Evolutionary conservation across 2,888 invertebrate genomes (phyloP).

Genomic region (Drosophila percnosoma): DNA sequence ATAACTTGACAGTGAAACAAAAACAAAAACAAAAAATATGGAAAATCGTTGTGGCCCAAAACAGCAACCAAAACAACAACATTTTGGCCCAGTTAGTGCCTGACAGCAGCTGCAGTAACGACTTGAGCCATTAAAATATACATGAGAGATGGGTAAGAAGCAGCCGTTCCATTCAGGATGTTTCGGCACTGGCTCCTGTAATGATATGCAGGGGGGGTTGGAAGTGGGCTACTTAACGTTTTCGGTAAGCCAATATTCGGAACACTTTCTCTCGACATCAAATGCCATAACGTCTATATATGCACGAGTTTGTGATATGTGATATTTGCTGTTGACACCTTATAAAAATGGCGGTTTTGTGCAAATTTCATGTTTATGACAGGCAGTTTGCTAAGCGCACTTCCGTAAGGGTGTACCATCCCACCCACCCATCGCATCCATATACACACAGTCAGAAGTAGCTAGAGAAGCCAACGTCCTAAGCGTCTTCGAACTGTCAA

Average conservation of each 20-base stretch:
- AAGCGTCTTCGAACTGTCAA: slow-evolving; percentile 39
- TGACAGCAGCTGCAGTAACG: slow-evolving; percentile 76
- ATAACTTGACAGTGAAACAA: slow-evolving; percentile 59
- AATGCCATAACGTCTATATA: slow-evolving; percentile 68
- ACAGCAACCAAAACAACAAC: slow-evolving; percentile 15
- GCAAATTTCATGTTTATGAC: slow-evolving; percentile 81
- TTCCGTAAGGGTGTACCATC: slow-evolving; percentile 24
- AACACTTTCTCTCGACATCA: slow-evolving; percentile 58
- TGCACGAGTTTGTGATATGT: slow-evolving; percentile 40
- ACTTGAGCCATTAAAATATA: slow-evolving; percentile 79
- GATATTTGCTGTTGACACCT: slow-evolving; percentile 75
- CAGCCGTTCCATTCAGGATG: slow-evolving; percentile 28
- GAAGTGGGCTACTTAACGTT: slow-evolving; percentile 53
- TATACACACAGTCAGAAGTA: slow-evolving; percentile 3
- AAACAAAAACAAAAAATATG: slow-evolving; percentile 17
- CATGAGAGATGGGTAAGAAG: slow-evolving; percentile 18
- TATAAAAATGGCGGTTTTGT: slow-evolving; percentile 80
- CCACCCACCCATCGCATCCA: neutral
- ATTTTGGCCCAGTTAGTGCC: slow-evolving; percentile 57
- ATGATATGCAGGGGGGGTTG: slow-evolving; percentile 58
- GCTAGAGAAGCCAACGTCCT: slow-evolving; percentile 18
- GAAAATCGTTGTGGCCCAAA: slow-evolving; percentile 20
- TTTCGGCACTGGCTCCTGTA: slow-evolving; percentile 24
- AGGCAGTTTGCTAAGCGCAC: slow-evolving; percentile 66
- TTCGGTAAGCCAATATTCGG: slow-evolving; percentile 72